Conservation (phyloP, 1,140 invertebrate species). For the Neodiprion pinetum region DNA sequence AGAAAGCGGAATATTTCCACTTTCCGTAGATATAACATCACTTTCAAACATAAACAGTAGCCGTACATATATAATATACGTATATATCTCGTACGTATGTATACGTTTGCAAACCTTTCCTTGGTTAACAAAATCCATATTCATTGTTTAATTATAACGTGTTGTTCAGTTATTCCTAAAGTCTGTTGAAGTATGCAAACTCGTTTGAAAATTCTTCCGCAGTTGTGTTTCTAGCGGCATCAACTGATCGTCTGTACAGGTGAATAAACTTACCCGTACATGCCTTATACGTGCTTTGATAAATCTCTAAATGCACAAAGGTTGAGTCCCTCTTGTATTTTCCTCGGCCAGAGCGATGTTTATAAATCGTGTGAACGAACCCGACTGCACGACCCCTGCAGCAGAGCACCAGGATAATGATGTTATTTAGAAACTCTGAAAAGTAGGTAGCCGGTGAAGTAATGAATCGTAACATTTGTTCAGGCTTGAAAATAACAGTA, state of each 20-base stretch:
- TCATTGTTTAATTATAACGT: background rate
- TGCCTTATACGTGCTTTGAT: background rate
- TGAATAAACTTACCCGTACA: background rate
- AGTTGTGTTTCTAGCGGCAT: background rate
- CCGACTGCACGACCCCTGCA: background rate
- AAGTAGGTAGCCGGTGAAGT: background rate
- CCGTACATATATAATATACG: background rate
- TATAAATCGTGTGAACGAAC: slow-evolving; percentile 14
- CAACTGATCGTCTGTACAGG: background rate
- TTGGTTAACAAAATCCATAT: background rate
- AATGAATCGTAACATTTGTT: slow-evolving; percentile 13
- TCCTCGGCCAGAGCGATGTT: background rate
- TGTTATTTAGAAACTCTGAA: slow-evolving; percentile 13
- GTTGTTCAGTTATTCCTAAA: background rate
- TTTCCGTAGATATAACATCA: background rate
- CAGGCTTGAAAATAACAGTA: background rate
- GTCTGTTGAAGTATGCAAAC: background rate
- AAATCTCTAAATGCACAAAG: background rate
- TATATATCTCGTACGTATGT: background rate
- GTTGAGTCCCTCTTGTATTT: slow-evolving; percentile 5
- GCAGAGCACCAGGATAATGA: slow-evolving; percentile 5
- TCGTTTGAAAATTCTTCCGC: no score
- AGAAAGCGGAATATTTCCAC: background rate
- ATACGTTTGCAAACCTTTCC: no score
- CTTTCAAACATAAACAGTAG: background rate